phyloP scores from a whole-genome alignment of 2,888 invertebrate species.

The Escarpia spicata region DNA sequence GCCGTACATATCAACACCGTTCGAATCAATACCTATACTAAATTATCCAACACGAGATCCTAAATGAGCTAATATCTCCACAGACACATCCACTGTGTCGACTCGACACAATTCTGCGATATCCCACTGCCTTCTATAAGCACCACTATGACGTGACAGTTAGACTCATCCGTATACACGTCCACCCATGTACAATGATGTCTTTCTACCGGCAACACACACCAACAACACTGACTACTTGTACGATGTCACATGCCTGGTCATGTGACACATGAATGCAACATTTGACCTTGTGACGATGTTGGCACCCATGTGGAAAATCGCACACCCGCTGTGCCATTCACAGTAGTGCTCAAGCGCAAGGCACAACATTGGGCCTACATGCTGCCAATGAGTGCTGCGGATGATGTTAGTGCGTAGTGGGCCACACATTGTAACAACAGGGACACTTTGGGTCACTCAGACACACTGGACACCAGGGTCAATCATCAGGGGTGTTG shows the following conservation, averaged over 20 bases:
- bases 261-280: background rate
- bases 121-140: background rate
- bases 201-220: background rate
- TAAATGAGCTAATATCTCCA: background rate
- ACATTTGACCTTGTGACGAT: background rate
- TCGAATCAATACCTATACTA: background rate
- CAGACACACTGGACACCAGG: background rate
- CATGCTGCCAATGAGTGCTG: background rate
- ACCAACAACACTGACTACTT: background rate
- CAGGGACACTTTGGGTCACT: background rate
- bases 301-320: background rate
- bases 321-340: background rate
- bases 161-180: background rate
- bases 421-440: background rate
- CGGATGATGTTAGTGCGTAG: background rate
- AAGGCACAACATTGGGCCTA: background rate
- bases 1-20: background rate
- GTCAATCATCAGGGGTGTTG: background rate
- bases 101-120: background rate
- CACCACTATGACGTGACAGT: background rate
- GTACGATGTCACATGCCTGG: background rate
- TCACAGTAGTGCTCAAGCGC: background rate
- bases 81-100: background rate
- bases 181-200: background rate
- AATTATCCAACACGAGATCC: background rate